Evolutionary conservation across 1,140 invertebrate genomes (phyloP).

Genomic region (Anastrepha obliqua): DNA sequence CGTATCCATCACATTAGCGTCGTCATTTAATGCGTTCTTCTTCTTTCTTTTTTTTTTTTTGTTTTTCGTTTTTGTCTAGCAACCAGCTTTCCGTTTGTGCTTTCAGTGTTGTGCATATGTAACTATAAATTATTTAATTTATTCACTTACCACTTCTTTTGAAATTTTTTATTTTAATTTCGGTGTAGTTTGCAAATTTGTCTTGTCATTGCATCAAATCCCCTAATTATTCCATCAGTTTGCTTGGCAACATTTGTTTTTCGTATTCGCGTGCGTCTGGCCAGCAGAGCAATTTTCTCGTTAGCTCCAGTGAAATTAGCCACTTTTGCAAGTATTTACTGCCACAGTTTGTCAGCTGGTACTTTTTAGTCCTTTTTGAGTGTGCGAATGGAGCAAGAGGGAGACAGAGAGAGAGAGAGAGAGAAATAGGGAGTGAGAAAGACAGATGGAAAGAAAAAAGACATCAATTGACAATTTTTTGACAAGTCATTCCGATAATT

Average conservation of each 20-base stretch:
- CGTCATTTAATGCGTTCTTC: neutral
- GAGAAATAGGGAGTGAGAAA: neutral
- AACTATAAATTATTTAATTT: slow-evolving; percentile 51
- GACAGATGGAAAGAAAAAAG: neutral
- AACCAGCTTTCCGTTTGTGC: neutral
- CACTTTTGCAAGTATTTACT: neutral
- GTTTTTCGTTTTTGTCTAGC: too few species aligned
- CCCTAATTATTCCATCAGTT: slow-evolving; percentile 47
- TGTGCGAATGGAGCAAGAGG: too few species aligned
- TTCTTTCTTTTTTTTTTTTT: neutral
- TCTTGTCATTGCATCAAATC: slow-evolving; percentile 51
- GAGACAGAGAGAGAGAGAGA: too few species aligned
- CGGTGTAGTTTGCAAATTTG: slow-evolving; percentile 35
- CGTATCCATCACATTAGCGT: neutral
- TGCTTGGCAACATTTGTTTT: slow-evolving; percentile 31
- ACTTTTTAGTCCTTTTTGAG: neutral
- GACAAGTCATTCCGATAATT: slow-evolving; percentile 21
- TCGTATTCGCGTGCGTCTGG: neutral
- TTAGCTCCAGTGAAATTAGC: slow-evolving; percentile 38
- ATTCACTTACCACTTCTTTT: slow-evolving; percentile 36
- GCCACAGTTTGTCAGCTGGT: neutral
- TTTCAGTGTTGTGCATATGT: neutral
- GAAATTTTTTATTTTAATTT: neutral
- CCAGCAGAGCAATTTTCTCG: neutral
- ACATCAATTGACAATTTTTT: neutral